Evolutionary conservation across 2,888 invertebrate genomes (phyloP).

Genomic region (Lasioglossum oenotherae): DNA sequence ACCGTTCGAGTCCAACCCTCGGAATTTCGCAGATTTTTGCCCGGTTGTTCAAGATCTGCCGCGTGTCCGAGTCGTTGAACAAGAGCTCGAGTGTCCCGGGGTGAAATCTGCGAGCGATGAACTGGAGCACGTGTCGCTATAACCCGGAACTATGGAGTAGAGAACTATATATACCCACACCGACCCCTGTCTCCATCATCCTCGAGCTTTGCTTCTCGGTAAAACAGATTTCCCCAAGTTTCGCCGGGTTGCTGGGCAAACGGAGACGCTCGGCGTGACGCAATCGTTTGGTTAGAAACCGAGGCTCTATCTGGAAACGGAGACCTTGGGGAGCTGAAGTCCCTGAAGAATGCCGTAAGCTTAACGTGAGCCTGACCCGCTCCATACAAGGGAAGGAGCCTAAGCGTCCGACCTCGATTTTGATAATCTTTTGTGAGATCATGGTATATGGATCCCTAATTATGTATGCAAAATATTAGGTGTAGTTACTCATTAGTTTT

Average conservation of each 20-base stretch:
- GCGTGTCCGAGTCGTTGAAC: background rate
- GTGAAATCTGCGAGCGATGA: background rate
- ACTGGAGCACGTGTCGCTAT: background rate
- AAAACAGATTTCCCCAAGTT: background rate
- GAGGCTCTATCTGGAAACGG: background rate
- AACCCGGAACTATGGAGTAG: background rate
- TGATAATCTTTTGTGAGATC: no score
- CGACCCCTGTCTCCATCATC: background rate
- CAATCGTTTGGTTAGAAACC: background rate
- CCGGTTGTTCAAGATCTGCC: background rate
- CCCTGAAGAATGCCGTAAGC: background rate
- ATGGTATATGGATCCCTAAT: no score
- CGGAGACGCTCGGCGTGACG: background rate
- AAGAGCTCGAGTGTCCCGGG: background rate
- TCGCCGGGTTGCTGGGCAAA: background rate
- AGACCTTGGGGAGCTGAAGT: background rate
- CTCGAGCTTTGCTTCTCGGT: background rate
- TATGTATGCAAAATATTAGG: no score
- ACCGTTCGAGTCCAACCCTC: background rate
- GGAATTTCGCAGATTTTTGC: constrained; percentile 13
- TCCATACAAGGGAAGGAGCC: background rate
- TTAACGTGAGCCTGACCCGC: background rate
- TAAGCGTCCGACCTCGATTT: no score
- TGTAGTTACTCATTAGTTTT: no score
- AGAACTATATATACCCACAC: background rate